Conservation (phyloP, 2,797 vertebrate species). For the Scomberomorus guttatus region DNA sequence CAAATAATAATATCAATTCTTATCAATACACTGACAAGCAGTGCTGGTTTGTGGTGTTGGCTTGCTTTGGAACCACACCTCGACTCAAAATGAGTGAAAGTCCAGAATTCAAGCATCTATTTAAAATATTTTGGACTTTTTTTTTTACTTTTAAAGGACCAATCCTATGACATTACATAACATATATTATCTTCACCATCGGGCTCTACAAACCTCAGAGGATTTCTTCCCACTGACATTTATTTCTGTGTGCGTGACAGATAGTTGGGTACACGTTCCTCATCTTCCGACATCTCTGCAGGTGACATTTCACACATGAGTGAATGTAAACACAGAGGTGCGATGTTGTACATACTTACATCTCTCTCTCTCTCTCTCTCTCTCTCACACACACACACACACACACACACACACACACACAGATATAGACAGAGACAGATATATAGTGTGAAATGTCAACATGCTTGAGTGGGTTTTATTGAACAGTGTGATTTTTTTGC, state of each 20-base stretch:
- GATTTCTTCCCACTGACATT: conserved; percentile 35
- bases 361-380: neutral
- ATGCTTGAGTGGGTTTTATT: conserved; percentile 17
- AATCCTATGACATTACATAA: conserved; percentile 7
- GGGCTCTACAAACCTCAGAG: conserved; percentile 10
- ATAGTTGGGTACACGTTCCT: conserved; percentile 17
- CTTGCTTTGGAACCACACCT: neutral
- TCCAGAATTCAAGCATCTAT: neutral
- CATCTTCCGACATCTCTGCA: conserved; percentile 31
- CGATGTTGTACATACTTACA: conserved; percentile 10
- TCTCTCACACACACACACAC: too few species aligned
- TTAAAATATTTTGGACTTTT: neutral
- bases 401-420: too few species aligned
- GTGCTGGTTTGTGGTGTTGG: neutral
- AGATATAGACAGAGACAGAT: neutral
- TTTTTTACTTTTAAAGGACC: neutral
- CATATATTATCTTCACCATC: neutral
- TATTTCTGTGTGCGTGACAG: neutral
- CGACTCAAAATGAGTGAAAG: neutral
- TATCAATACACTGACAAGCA: too few species aligned
- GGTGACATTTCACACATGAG: conserved; percentile 58
- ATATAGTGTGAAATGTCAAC: conserved; percentile 45
- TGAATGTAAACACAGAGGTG: conserved; percentile 48
- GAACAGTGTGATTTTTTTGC: neutral
- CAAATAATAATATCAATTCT: neutral